These are phyloP conservation scores for Hirundichthys speculiger DNA, from an alignment of 2,113 vertebrate genomes.

Conservation along the genomic window DNA sequence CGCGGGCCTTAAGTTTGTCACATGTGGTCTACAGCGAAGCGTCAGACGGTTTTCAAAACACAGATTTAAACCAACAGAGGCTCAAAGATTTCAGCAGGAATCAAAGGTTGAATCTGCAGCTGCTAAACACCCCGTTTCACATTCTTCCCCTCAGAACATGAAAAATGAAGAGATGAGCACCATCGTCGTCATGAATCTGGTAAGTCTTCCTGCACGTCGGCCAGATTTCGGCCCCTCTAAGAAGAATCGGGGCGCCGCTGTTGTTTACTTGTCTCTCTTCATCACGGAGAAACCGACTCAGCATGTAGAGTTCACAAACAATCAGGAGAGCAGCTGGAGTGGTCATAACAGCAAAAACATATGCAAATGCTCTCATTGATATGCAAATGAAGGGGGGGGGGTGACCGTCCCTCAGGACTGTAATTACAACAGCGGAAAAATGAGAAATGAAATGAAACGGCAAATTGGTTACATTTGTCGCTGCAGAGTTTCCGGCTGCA, in stretches of 20 bases:
- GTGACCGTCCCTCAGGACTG: constrained; percentile 42
- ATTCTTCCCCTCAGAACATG: constrained; percentile 81
- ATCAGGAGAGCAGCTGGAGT: constrained; percentile 24
- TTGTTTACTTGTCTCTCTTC: neutral
- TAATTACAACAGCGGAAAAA: constrained; percentile 55
- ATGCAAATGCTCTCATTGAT: constrained; percentile 65
- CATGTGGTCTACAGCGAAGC: no score
- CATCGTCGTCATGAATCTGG: constrained; percentile 86
- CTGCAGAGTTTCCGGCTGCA: constrained; percentile 30
- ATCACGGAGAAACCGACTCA: no score
- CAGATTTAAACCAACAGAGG: no score
- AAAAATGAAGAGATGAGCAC: constrained; percentile 91
- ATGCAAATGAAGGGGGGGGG: constrained; percentile 56
- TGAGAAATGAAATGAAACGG: constrained; percentile 56
- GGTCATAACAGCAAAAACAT: constrained; percentile 61
- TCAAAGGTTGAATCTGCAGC: no score
- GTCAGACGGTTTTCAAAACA: no score
- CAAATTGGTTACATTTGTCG: constrained; percentile 54
- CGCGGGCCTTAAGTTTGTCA: no score
- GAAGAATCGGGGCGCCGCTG: neutral
- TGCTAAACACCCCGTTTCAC: no score
- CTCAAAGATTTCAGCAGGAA: no score
- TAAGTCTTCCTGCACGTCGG: constrained; percentile 62
- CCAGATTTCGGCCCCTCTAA: no score
- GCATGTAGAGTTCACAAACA: no score